Base-by-base conservation (phyloP, 2,797 vertebrate species). In the Chiloscyllium punctatum region DNA sequence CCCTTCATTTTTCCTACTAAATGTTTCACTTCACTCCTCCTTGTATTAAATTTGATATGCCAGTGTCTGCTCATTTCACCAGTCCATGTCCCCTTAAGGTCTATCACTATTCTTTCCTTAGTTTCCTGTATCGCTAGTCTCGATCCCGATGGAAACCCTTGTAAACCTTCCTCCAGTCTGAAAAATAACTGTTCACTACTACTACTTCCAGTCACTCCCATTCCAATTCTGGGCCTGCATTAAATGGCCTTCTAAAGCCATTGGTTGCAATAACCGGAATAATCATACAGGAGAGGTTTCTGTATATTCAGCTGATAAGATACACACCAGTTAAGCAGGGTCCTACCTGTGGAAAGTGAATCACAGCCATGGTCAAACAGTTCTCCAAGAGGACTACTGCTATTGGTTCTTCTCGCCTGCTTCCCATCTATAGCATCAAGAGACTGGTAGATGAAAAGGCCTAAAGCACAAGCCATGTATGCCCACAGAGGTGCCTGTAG, bases 311-410 rank as follows among this genome's bases (percentile, higher is more conserved):
- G 21, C 37, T 33, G 0, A 27, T 69, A 42, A 92, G 69, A 25
- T 8, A 37, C 33, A 68, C 66, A 21, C 42, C 42, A 48, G 42
- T 48, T 57, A 62, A 66, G 33, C 2, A 11, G 57, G 42, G 2
- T 95, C 96, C 96, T 97, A 99, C 99, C 99, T 96, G 99, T 99
- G 96, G 99, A 99, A 95, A 99, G 98, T 0, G 99, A 99, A 97
- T 99, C 99, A 96, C 99, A 99, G 97, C 99, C 99, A 96, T 99
- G 99, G 97, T 99, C 99, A 96, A 99, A 99, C 96, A 99, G 98
- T 96, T 99, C 99, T 96, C 99, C 99, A 96, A 99, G 97, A 0
- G 99, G 99, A 96, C 99, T 99, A 96, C 99, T 99, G 97, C 98
- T 99, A 33, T 99, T 99, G 96, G 99, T 99, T 97, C 99, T 98